A percentile compares a stretch with the other conserved stretches of the same genome.
These are phyloP conservation scores for Elmis aenea DNA, from an alignment of 2,888 invertebrate genomes.

Conservation along the genomic window DNA sequence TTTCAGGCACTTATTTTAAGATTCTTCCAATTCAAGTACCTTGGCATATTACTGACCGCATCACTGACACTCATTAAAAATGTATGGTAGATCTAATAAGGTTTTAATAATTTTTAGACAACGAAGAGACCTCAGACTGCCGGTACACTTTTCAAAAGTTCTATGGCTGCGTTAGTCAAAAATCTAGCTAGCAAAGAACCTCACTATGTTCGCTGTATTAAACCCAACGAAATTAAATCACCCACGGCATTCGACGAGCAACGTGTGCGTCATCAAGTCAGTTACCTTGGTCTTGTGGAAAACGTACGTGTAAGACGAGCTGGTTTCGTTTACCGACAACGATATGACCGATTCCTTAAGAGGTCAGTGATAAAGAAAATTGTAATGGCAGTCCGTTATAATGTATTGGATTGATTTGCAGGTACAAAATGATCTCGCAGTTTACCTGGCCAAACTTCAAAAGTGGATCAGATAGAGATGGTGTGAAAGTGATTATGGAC, in stretches of 20 bases:
- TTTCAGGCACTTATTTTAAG: no score
- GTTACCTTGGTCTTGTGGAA: conserved; percentile 89
- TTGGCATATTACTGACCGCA: no score
- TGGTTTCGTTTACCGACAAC: conserved; percentile 94
- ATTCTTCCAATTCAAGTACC: no score
- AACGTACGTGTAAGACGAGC: conserved; percentile 94
- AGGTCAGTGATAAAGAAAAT: conserved; percentile 49
- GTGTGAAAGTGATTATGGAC: conserved; percentile 77
- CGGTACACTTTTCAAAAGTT: conserved; percentile 90
- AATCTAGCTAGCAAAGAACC: conserved; percentile 91
- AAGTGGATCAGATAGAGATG: conserved; percentile 71
- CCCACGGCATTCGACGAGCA: conserved; percentile 80
- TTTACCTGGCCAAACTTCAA: conserved; percentile 97
- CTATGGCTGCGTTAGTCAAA: conserved; percentile 84
- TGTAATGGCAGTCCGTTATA: conserved; percentile 2
- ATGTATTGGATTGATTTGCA: conserved; percentile 35
- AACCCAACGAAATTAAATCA: conserved; percentile 93
- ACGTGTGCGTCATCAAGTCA: conserved; percentile 68
- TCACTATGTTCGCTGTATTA: conserved; percentile 95
- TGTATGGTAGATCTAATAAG: no score
- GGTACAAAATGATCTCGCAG: conserved; percentile 95
- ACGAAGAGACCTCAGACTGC: conserved; percentile 94
- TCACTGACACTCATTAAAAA: no score
- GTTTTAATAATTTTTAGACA: conserved; percentile 58
- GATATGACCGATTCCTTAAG: conserved; percentile 88